A percentile compares a stretch with the other conserved stretches of the same genome.
These are phyloP conservation scores for Cnemophilus loriae DNA, from an alignment of 2,113 vertebrate genomes.

Conservation along the genomic window DNA sequence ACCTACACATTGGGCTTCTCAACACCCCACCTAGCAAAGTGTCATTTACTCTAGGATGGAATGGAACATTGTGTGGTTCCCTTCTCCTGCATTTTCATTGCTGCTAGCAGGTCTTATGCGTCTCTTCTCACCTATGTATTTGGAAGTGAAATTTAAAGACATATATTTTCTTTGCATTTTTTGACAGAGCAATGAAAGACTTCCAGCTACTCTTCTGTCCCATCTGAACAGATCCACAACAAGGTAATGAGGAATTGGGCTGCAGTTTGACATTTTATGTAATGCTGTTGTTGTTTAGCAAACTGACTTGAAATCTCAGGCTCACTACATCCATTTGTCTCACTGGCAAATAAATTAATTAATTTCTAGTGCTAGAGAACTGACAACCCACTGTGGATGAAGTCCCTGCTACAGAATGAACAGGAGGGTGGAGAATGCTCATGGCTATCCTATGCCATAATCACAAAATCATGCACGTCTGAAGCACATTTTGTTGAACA, in stretches of 20 bases:
- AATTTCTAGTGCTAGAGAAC: background rate
- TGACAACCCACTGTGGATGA: background rate
- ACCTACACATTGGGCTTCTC: background rate
- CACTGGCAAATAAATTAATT: background rate
- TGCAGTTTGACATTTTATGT: background rate
- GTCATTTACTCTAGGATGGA: background rate
- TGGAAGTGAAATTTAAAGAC: background rate
- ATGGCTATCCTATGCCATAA: constrained; percentile 18
- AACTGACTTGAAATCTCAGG: background rate
- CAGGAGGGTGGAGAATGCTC: constrained; percentile 18
- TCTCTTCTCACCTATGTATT: background rate
- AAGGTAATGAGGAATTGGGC: background rate
- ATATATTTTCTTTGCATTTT: background rate
- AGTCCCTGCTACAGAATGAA: constrained; percentile 22
- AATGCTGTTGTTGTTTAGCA: background rate
- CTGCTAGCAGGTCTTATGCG: background rate
- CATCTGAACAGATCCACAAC: background rate
- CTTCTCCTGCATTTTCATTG: background rate
- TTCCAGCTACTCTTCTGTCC: background rate
- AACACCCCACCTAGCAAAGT: background rate
- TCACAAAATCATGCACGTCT: constrained; percentile 40
- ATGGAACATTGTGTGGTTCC: background rate
- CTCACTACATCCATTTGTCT: background rate
- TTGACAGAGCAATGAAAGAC: background rate
- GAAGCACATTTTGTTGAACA: constrained; percentile 12